phyloP scores from a whole-genome alignment of 2,113 vertebrate species.

The Enhydra lutris region DNA sequence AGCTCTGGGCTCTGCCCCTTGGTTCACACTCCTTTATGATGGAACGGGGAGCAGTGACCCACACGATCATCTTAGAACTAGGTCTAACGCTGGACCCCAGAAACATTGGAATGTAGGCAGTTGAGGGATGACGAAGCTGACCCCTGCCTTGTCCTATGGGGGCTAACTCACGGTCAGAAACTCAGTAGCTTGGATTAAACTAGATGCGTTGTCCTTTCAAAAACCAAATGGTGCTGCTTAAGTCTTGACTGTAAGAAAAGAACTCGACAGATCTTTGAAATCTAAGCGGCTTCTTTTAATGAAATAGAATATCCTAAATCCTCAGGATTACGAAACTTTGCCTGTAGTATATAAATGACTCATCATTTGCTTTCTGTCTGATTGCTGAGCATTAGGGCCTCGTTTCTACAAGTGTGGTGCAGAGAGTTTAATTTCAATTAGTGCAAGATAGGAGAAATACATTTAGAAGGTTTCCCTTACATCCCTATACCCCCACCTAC shows the following conservation, averaged over 20 bases:
- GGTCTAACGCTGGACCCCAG: conserved; percentile 33
- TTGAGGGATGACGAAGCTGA: neutral
- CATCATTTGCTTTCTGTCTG: neutral
- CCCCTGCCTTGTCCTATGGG: neutral
- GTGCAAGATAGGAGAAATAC: neutral
- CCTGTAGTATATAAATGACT: neutral
- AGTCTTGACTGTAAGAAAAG: neutral
- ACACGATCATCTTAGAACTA: neutral
- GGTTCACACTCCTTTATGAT: neutral
- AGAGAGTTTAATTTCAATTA: conserved; percentile 42
- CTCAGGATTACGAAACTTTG: neutral
- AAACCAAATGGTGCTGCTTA: neutral
- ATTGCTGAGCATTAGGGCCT: neutral
- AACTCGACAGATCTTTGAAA: neutral
- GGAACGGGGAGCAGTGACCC: neutral
- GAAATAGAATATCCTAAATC: neutral
- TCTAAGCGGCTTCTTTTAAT: neutral
- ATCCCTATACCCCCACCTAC: rapidly evolving
- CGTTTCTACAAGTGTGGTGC: neutral
- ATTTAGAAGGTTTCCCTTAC: neutral
- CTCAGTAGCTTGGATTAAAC: conserved; percentile 34
- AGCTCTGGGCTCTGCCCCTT: neutral
- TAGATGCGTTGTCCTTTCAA: neutral
- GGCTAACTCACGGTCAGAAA: neutral
- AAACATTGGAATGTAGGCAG: conserved; percentile 46